Base-by-base conservation (phyloP, 2,797 vertebrate species). In the Selene dorsalis region DNA sequence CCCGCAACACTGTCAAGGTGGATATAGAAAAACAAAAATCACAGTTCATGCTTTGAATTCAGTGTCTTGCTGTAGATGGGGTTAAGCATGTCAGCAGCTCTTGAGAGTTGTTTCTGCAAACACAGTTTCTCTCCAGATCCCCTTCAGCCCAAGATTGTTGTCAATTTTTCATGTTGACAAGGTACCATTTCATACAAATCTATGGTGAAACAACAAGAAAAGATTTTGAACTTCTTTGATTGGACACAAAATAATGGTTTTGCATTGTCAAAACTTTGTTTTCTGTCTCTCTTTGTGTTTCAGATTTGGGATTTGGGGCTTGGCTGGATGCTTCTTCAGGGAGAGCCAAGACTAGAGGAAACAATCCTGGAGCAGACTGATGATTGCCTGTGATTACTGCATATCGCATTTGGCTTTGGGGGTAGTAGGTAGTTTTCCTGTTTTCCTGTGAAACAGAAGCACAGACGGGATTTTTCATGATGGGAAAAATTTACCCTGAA, bases 331-430 rank as follows among this genome's bases (percentile, higher is more conserved):
- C 43, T 77, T 67, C 20, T 59, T 6, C 24, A 48, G 69, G 56
- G 61, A 39, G 18, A 55, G 75, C 74, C 78, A 77, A 50, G 56
- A 66, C 20, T 0, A 28, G 20, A 79, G 45, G 67, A 86, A 84
- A 83, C 75, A 63, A 39, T 75, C 69, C 17, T 32, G 11, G 47
- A 74, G 30, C n/a, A 56, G 62, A 56, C 26, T 45, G 74, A 82
- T 76, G 79, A 84, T 79, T 72, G 63, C 41, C 56, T 47, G 60
- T 66, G 81, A 85, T 82, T 82, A 47, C 69, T 60, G 61, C 58
- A 45, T 62, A 74, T 77, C 63, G 48, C 55, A 64, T 75, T 77
- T 74, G 69, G 79, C 66, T 74, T 77, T 41, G 73, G 26, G 53
- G 39, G 62, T 1, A 28, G 39, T 6, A 57, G 45, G 53, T 35